Evolutionary conservation across 2,888 invertebrate species (phyloP).

Genomic region (Cryptocheilus praepositus): DNA sequence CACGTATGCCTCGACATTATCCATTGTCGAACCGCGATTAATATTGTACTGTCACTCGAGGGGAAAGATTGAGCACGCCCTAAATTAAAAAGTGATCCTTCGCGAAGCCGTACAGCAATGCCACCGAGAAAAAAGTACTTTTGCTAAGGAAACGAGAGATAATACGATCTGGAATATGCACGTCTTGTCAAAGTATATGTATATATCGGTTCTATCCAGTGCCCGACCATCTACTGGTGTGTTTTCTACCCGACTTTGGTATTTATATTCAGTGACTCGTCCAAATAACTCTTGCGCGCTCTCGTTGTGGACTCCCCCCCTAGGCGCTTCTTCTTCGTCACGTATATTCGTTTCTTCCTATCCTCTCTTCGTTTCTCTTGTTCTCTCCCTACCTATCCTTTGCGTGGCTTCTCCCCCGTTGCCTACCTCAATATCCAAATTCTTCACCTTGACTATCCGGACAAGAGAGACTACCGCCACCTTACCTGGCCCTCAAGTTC

Average conservation of each 20-base stretch:
- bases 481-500: conserved; percentile 15
- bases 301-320: conserved; percentile 9
- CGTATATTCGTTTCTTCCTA: not conserved
- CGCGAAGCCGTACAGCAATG: no score
- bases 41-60: no score
- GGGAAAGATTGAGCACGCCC: no score
- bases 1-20: conserved; percentile 76
- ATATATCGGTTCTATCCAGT: conserved; percentile 23
- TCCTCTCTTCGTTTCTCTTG: conserved; percentile 34
- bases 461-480: conserved; percentile 7
- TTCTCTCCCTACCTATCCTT: conserved; percentile 16
- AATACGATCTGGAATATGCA: not conserved
- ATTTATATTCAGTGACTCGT: conserved; percentile 55
- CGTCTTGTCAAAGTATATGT: not conserved
- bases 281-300: conserved; percentile 33
- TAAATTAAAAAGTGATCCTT: no score
- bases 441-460: conserved; percentile 20
- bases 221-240: conserved; percentile 56
- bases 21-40: conserved; percentile 48
- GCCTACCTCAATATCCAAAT: conserved; percentile 45
- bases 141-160: no score
- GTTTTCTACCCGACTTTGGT: conserved; percentile 50
- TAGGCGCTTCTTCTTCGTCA: not conserved
- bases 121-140: no score
- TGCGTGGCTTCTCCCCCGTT: conserved; percentile 10